These are phyloP conservation scores for Lottia scabra DNA, from an alignment of 2,888 invertebrate species.

Conservation along the genomic window DNA sequence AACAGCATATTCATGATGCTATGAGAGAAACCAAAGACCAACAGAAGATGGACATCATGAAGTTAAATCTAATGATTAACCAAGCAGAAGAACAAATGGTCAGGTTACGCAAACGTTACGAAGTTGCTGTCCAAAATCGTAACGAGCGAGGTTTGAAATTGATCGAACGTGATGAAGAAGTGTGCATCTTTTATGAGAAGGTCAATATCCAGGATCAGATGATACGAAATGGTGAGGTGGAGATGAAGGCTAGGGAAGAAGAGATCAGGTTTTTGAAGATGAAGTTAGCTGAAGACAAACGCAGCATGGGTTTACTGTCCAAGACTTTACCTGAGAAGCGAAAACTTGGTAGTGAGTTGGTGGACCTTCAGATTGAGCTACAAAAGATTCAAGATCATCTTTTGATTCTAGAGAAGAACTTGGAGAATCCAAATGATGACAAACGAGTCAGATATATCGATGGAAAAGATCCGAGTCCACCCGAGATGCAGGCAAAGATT, in stretches of 20 bases:
- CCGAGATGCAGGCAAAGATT: constrained; percentile 64
- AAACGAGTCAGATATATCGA: constrained; percentile 62
- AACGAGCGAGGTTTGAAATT: constrained; percentile 68
- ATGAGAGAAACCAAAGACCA: constrained; percentile 66
- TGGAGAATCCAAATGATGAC: constrained; percentile 66
- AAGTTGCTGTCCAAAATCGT: constrained; percentile 65
- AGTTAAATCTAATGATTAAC: constrained; percentile 68
- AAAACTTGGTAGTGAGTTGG: constrained; percentile 62
- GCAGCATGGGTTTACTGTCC: constrained; percentile 59
- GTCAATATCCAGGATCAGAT: constrained; percentile 69
- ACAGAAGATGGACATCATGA: constrained; percentile 68
- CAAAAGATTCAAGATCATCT: constrained; percentile 67
- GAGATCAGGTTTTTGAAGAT: constrained; percentile 67
- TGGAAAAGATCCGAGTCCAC: constrained; percentile 64
- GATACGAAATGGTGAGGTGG: constrained; percentile 67
- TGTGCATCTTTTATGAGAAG: constrained; percentile 69
- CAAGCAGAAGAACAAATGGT: constrained; percentile 69
- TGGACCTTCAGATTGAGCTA: constrained; percentile 66
- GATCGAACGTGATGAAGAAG: constrained; percentile 69
- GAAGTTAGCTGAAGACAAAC: constrained; percentile 62
- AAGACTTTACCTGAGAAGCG: constrained; percentile 62
- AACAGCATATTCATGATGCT: constrained; percentile 63
- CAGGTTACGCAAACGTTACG: constrained; percentile 65
- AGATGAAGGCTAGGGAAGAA: constrained; percentile 66
- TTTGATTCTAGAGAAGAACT: constrained; percentile 64